A percentile compares a stretch with the other conserved stretches of the same genome.
Evolutionary conservation across 2,888 invertebrate species (phyloP).

Genomic region (Nemapogon koenigi): DNA sequence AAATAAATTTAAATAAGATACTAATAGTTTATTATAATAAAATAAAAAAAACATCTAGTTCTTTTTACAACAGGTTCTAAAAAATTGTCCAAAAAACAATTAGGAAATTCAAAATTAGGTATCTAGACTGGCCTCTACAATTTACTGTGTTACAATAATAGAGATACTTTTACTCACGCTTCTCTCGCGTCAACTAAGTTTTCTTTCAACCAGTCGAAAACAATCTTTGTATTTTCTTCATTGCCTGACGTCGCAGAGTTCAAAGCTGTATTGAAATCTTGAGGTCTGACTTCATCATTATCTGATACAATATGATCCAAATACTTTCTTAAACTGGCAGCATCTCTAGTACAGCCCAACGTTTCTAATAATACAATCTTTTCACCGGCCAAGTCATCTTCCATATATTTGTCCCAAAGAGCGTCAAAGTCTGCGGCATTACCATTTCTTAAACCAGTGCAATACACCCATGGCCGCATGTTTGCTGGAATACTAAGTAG

Average conservation of each 20-base stretch:
- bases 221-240: slow-evolving; percentile 59
- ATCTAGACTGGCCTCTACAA: too few species aligned
- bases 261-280: slow-evolving; percentile 45
- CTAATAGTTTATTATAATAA: not conserved
- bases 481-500: slow-evolving; percentile 45
- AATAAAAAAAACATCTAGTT: not conserved
- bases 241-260: slow-evolving; percentile 59
- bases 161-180: slow-evolving; percentile 24
- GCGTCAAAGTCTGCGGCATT: slow-evolving; percentile 68
- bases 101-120: not conserved
- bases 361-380: slow-evolving; percentile 69
- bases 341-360: slow-evolving; percentile 71
- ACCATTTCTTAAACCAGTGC: slow-evolving; percentile 72
- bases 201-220: slow-evolving; percentile 56
- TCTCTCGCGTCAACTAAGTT: slow-evolving; percentile 25
- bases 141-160: not conserved
- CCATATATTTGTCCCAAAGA: slow-evolving; percentile 68
- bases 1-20: not conserved
- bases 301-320: slow-evolving; percentile 31
- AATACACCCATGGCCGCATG: slow-evolving; percentile 76
- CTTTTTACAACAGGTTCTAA: not conserved
- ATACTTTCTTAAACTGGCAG: slow-evolving; percentile 30
- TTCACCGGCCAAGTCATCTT: slow-evolving; percentile 70
- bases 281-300: slow-evolving; percentile 34
- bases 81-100: not conserved